Percentiles rank a stretch among this genome's conserved stretches.
phyloP scores from a whole-genome alignment of 2,113 vertebrate genomes.

The Podarcis cretensis region DNA sequence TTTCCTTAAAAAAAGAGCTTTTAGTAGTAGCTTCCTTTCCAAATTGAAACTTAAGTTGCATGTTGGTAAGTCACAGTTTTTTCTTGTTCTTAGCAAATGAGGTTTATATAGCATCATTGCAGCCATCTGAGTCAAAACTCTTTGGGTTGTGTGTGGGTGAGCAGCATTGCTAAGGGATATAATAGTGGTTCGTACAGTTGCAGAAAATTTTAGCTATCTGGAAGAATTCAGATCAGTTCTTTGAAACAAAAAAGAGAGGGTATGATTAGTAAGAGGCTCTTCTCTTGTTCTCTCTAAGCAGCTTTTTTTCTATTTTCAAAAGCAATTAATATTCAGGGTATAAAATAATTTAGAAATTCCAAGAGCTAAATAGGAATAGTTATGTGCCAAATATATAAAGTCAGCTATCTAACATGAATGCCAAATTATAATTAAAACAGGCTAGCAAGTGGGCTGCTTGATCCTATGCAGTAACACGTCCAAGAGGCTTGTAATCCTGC shows the following conservation, averaged over 20 bases:
- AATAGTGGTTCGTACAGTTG: constrained; percentile 25
- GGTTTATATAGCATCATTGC: constrained; percentile 39
- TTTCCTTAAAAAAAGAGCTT: background rate
- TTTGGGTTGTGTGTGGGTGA: constrained; percentile 43
- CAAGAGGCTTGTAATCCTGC: background rate
- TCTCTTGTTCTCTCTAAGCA: constrained; percentile 1
- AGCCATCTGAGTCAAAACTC: constrained; percentile 7
- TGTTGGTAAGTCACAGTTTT: background rate
- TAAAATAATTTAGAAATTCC: constrained; percentile 13
- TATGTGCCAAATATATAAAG: background rate
- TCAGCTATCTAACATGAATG: background rate
- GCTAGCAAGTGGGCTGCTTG: background rate
- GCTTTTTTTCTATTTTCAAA: constrained; percentile 24
- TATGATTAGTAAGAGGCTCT: constrained; percentile 20
- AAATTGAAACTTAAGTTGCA: background rate
- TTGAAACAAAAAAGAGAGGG: constrained; percentile 36
- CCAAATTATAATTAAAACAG: background rate
- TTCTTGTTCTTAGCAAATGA: constrained; percentile 25
- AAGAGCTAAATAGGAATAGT: background rate
- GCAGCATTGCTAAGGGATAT: background rate
- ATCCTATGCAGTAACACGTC: background rate
- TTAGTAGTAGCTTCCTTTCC: background rate
- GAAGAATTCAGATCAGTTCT: constrained; percentile 51
- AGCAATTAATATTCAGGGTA: constrained; percentile 23
- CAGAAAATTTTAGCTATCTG: constrained; percentile 40